phyloP scores from a whole-genome alignment of 2,888 invertebrate genomes.

The Chaetogeoica ovagalla region DNA sequence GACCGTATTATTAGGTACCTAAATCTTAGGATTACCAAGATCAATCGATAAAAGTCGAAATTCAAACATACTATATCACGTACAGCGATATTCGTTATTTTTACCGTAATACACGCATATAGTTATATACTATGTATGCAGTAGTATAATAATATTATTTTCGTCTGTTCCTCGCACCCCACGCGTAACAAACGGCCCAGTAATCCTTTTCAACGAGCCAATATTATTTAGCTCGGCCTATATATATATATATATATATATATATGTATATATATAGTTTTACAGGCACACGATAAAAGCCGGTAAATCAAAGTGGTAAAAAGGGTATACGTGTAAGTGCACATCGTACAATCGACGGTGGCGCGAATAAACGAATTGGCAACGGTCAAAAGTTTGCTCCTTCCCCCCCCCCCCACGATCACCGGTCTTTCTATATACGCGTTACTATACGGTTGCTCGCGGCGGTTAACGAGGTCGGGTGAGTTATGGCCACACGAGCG shows the following conservation, averaged over 20 bases:
- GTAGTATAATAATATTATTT: no score
- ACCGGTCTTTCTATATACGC: not conserved
- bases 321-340: not conserved
- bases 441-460: not conserved
- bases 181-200: conserved; percentile 4
- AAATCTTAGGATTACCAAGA: no score
- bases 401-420: not conserved
- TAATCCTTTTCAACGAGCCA: not conserved
- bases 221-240: conserved; percentile 6
- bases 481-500: conserved; percentile 28
- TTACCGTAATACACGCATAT: no score
- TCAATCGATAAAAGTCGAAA: no score
- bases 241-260: not conserved
- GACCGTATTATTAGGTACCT: no score
- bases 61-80: no score
- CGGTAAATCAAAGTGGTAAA: conserved; percentile 32
- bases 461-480: conserved; percentile 11
- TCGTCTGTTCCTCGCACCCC: no score
- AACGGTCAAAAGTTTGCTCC: conserved; percentile 45
- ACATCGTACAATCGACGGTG: not conserved
- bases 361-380: conserved; percentile 42
- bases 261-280: not conserved
- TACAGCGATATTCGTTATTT: no score
- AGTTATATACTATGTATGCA: no score
- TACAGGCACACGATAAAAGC: conserved; percentile 20